Conservation (phyloP, 1,140 invertebrate genomes). For the Onthophagus taurus region DNA sequence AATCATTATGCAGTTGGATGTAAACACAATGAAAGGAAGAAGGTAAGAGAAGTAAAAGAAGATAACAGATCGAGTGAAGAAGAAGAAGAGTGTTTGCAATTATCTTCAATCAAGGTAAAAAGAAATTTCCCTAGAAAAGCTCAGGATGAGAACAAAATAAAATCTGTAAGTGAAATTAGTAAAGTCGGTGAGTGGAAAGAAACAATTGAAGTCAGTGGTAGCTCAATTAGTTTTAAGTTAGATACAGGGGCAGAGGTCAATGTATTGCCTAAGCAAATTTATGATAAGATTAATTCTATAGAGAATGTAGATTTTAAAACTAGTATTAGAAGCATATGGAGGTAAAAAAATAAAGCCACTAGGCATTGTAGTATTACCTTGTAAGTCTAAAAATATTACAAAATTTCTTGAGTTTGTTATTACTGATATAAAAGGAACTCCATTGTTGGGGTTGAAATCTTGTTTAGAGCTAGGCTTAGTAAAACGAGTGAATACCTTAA, state of each 20-base stretch:
- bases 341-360: slow-evolving; percentile 9
- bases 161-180: slow-evolving; percentile 1
- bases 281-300: slow-evolving; percentile 2
- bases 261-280: slow-evolving; percentile 6
- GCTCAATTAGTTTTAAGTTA: slow-evolving; percentile 4
- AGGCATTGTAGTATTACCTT: slow-evolving; percentile 11
- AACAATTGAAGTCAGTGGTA: not conserved
- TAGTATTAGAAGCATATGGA: slow-evolving; percentile 9
- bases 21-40: slow-evolving; percentile 1
- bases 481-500: slow-evolving; percentile 6
- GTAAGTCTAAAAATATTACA: not conserved
- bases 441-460: slow-evolving; percentile 14
- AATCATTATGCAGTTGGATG: slow-evolving; percentile 17
- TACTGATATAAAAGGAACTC: slow-evolving; percentile 1
- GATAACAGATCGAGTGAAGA: too few species aligned
- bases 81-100: too few species aligned
- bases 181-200: too few species aligned
- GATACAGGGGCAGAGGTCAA: slow-evolving; percentile 6
- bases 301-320: not conserved
- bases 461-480: slow-evolving; percentile 11
- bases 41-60: slow-evolving; percentile 7
- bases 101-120: too few species aligned
- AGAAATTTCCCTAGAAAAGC: too few species aligned
- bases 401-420: slow-evolving; percentile 11
- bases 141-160: not conserved